These are phyloP conservation scores for Urophycis tenuis DNA, from an alignment of 2,797 vertebrate genomes.

Conservation along the genomic window DNA sequence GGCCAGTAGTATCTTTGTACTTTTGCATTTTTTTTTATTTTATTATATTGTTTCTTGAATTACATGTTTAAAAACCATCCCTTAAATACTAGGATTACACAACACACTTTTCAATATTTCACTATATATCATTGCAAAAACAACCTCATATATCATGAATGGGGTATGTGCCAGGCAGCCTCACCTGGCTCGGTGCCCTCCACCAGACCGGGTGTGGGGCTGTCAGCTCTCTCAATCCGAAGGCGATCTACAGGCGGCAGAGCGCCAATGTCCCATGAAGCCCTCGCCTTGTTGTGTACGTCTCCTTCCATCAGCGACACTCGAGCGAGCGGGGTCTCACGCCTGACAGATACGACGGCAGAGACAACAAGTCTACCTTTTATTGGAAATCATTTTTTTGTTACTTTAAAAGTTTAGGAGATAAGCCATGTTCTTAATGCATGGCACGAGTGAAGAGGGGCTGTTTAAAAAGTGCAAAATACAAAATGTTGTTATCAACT, in stretches of 20 bases:
- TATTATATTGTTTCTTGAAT: background rate
- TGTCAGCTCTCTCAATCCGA: constrained; percentile 76
- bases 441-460: background rate
- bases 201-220: constrained; percentile 85
- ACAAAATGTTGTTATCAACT: background rate
- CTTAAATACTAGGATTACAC: background rate
- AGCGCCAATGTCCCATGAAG: constrained; percentile 69
- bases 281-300: constrained; percentile 64
- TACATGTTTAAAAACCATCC: background rate
- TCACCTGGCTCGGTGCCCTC: constrained; percentile 93
- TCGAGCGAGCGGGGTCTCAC: constrained; percentile 35
- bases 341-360: background rate
- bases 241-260: constrained; percentile 72
- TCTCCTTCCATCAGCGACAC: constrained; percentile 76
- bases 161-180: background rate
- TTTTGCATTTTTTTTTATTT: no score
- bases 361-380: background rate
- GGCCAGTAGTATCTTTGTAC: no score
- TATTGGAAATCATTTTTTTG: background rate
- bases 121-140: background rate
- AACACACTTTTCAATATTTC: background rate
- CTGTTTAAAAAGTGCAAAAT: background rate
- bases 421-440: background rate
- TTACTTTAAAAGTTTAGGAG: background rate
- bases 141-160: background rate